Conservation (phyloP, 2,888 invertebrate genomes). For the Pyrocoelia pectoralis region DNA sequence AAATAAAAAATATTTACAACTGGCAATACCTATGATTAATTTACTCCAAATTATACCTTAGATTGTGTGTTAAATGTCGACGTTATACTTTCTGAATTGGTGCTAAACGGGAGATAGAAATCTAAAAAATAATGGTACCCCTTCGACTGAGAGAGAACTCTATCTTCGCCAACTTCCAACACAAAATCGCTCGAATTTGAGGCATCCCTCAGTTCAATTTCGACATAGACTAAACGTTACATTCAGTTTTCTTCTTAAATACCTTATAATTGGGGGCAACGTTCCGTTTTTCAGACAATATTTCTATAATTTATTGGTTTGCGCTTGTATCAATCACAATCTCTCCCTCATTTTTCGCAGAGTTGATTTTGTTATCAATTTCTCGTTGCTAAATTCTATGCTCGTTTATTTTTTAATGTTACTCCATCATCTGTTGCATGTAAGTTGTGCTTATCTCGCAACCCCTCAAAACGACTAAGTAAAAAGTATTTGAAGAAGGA, state of each 20-base stretch:
- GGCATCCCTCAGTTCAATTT: constrained; percentile 68
- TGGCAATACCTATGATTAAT: no score
- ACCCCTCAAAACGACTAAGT: constrained; percentile 79
- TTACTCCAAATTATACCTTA: constrained; percentile 59
- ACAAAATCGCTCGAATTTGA: constrained; percentile 70
- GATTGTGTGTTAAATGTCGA: constrained; percentile 65
- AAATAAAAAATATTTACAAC: constrained; percentile 34
- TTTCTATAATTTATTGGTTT: constrained; percentile 50
- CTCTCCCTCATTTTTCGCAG: background rate
- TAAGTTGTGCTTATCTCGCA: constrained; percentile 81
- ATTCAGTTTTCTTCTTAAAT: constrained; percentile 65
- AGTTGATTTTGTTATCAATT: constrained; percentile 60
- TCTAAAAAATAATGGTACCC: constrained; percentile 70
- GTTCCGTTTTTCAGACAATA: constrained; percentile 47
- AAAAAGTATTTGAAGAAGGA: constrained; percentile 81
- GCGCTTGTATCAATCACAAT: background rate
- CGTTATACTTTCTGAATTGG: constrained; percentile 67
- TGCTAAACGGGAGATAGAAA: constrained; percentile 72
- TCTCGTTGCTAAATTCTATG: constrained; percentile 76
- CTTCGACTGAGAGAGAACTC: constrained; percentile 72
- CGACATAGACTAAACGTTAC: constrained; percentile 67
- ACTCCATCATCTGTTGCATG: constrained; percentile 72
- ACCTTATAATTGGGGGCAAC: constrained; percentile 67
- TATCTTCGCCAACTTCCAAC: constrained; percentile 78
- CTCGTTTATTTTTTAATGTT: constrained; percentile 76